Evolutionary conservation across 1,140 invertebrate genomes (phyloP), one percentile per base, ranked within the genome.

Genomic region (Linepithema humile): DNA sequence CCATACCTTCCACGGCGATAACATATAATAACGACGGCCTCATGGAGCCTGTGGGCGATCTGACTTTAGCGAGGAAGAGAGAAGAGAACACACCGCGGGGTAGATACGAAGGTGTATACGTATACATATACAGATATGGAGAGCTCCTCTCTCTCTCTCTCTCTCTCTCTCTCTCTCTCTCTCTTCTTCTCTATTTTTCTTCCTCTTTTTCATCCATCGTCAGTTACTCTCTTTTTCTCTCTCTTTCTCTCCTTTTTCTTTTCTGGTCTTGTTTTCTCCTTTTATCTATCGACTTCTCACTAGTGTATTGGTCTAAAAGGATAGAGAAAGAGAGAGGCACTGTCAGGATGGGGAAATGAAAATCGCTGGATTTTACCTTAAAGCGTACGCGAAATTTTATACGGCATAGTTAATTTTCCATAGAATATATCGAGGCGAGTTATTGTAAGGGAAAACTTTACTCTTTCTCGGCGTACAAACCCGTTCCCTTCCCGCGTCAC

Each of bases 1-100:
- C 93, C 93, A 94, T 94, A 94, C 91, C 92, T 91, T 92, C 91
- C 90, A 89, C 69, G 82, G 88, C 91, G 91, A 92, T 92, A 92
- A 92, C 91, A 91, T 91, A 91, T 92, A 92, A 92, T 92, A 92
- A 92, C 91, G 91, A 91, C 90, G 90, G 87, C 85, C 90, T 86
- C 85, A 88, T 86, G 89, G 59, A 87, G 85, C 90, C 91, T 85
- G 78, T 72, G 85, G 92, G 87, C 85, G 86, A 89, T 91, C 89
- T 86, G 89, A 92, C 91, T 92, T 91, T 77, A 83, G 70, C 85
- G 90, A 62, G 74, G 69, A 75, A 88, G 78, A 85, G 85, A 88
- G 85, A 90, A 80, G 69, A 55, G 80, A 85, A 85, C 72, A 88
- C 83, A 88, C 89, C 83, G 73, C 87, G 80, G 88, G 90, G 85